phyloP scores from a whole-genome alignment of 1,140 invertebrate species.

The Formica selysi region DNA sequence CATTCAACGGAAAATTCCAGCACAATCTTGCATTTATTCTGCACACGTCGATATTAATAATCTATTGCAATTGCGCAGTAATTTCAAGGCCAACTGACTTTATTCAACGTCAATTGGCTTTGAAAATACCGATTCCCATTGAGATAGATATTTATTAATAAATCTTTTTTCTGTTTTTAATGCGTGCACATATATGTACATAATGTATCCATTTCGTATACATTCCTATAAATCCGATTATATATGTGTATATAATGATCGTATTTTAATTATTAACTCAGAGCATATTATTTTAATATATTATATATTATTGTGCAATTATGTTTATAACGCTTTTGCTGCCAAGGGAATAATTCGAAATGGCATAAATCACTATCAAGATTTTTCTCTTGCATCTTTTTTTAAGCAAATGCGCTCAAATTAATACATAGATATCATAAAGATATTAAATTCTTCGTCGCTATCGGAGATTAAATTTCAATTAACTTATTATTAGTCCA shows the following conservation, averaged over 20 bases:
- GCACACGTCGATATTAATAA: background rate
- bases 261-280: background rate
- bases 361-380: background rate
- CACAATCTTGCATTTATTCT: background rate
- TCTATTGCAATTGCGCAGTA: background rate
- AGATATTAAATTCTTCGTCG: conserved; percentile 20
- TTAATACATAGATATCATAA: background rate
- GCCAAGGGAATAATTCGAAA: background rate
- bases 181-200: background rate
- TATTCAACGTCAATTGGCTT: background rate
- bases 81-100: background rate
- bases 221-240: background rate
- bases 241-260: background rate
- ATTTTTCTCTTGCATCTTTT: background rate
- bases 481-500: conserved; percentile 61
- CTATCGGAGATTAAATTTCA: conserved; percentile 59
- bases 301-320: background rate
- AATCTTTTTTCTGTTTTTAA: conserved; percentile 4
- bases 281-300: background rate
- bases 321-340: background rate
- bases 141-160: no score
- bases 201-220: background rate
- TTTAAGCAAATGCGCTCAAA: background rate
- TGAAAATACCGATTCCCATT: conserved; percentile 33
- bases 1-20: background rate